Conservation (phyloP, 2,888 invertebrate genomes). For the Brenthis hecate region DNA sequence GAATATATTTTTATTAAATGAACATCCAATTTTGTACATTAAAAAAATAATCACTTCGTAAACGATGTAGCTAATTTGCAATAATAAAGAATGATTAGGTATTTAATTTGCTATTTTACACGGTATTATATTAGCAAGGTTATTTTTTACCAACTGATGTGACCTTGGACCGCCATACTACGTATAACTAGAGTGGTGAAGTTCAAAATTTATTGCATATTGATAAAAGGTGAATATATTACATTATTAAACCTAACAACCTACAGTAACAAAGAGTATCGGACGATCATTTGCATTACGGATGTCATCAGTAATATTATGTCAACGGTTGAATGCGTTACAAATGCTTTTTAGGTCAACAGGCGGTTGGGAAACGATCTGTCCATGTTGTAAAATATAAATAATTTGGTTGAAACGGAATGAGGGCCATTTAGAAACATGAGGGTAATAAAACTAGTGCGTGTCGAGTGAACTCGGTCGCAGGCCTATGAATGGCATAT, state of each 20-base stretch:
- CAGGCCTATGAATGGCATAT: constrained; percentile 57
- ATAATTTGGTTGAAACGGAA: constrained; percentile 79
- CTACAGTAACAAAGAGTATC: constrained; percentile 8
- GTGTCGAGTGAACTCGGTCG: constrained; percentile 77
- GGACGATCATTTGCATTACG: constrained; percentile 37
- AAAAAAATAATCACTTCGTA: constrained; percentile 26
- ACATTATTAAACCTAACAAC: background rate
- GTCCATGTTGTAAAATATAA: constrained; percentile 80
- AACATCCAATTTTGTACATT: constrained; percentile 5
- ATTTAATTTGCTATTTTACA: constrained; percentile 34
- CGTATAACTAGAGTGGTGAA: constrained; percentile 2
- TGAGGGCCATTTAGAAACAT: constrained; percentile 82
- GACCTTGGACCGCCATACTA: constrained; percentile 44
- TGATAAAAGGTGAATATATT: background rate
- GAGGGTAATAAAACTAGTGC: constrained; percentile 82
- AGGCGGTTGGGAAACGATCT: constrained; percentile 80
- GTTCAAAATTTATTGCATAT: background rate
- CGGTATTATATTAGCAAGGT: constrained; percentile 35
- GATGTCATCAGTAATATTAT: constrained; percentile 69
- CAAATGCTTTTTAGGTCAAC: constrained; percentile 78
- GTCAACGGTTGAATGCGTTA: constrained; percentile 74
- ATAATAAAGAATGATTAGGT: constrained; percentile 25
- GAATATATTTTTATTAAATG: constrained; percentile 7
- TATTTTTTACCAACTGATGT: constrained; percentile 47
- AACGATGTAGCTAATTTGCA: constrained; percentile 25